These are phyloP conservation scores for Aricia artaxerxes DNA, from an alignment of 2,888 invertebrate species.

Conservation along the genomic window DNA sequence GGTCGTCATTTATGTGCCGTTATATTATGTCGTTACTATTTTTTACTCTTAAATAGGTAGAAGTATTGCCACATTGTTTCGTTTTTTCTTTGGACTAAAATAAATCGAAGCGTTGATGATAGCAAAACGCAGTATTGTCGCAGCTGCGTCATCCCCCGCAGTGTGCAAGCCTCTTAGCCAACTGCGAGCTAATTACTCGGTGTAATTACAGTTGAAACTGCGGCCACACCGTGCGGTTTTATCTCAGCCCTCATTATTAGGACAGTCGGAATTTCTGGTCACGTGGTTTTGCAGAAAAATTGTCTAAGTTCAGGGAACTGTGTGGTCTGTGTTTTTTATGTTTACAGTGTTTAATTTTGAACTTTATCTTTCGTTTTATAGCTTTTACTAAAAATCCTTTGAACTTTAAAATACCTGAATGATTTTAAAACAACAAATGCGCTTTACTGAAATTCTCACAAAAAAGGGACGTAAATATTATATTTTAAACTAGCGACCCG, in stretches of 20 bases:
- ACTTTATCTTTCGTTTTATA: too few relatives aligned
- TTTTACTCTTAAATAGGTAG: too few relatives aligned
- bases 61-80: too few relatives aligned
- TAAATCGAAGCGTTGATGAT: too few relatives aligned
- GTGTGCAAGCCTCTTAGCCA: background rate
- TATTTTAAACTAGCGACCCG: too few relatives aligned
- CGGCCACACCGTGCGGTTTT: constrained; percentile 9
- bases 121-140: background rate
- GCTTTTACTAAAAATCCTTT: too few relatives aligned
- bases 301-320: background rate
- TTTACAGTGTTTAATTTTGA: background rate
- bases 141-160: background rate
- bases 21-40: too few relatives aligned
- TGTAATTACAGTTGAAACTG: constrained; percentile 6
- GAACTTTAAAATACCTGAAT: too few relatives aligned
- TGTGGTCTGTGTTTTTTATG: background rate
- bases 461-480: background rate
- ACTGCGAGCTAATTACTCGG: constrained; percentile 8
- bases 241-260: background rate
- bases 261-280: background rate
- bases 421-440: background rate
- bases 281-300: background rate
- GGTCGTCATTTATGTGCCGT: too few relatives aligned
- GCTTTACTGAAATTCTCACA: background rate
- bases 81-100: too few relatives aligned